Conservation (phyloP, 64 coral and sea anemone genomes). For the Pocillopora verrucosa region DNA sequence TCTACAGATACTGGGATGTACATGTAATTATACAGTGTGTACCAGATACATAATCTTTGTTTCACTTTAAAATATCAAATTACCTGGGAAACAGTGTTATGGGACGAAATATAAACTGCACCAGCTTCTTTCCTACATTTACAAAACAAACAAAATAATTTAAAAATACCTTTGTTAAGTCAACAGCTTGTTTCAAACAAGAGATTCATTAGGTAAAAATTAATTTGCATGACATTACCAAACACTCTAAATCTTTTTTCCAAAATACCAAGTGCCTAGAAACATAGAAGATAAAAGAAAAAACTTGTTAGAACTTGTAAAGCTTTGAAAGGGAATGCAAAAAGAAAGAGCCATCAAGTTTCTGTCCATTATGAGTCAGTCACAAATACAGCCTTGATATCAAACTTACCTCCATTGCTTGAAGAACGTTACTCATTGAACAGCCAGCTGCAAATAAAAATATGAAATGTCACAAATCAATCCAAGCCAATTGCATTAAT, state of each 20-base stretch:
- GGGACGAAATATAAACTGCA: constrained; percentile 76
- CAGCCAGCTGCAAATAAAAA: constrained; percentile 25
- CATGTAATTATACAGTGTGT: no score
- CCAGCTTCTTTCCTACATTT: constrained; percentile 69
- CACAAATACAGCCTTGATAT: no score
- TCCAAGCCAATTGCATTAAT: no score
- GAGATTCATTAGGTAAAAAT: not conserved
- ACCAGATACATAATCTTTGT: no score
- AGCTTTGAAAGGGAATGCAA: not conserved
- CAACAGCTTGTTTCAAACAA: not conserved
- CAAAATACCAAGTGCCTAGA: constrained; percentile 62
- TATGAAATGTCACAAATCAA: no score
- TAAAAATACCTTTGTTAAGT: not conserved
- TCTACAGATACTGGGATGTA: no score
- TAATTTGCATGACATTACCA: constrained; percentile 36
- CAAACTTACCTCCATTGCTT: constrained; percentile 61
- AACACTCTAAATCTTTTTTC: constrained; percentile 73
- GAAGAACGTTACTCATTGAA: constrained; percentile 38
- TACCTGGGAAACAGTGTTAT: constrained; percentile 82
- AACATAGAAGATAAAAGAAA: not conserved
- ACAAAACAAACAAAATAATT: not conserved
- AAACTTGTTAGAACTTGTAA: not conserved
- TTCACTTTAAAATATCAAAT: not conserved
- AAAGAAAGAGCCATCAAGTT: no score
- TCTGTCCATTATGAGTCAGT: not conserved